These are phyloP conservation scores for Clamator glandarius DNA, from an alignment of 2,797 vertebrate genomes.

Conservation along the genomic window DNA sequence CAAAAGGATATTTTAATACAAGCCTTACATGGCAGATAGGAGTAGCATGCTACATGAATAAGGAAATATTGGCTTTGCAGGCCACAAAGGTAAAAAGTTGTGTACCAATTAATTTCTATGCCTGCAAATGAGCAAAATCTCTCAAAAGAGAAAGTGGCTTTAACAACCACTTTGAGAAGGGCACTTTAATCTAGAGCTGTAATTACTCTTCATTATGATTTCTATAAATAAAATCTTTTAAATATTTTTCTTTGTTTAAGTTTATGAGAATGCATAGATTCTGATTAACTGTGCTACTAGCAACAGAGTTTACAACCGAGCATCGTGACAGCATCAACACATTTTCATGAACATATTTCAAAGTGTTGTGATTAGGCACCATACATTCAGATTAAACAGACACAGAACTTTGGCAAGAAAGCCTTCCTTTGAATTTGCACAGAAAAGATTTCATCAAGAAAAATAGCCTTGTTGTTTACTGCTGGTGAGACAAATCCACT, in stretches of 20 bases:
- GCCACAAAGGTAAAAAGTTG: constrained; percentile 12
- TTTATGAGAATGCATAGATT: neutral
- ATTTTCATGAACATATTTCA: neutral
- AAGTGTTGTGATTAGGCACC: neutral
- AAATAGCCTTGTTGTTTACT: neutral
- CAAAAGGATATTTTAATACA: neutral
- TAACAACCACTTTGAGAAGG: constrained; percentile 14
- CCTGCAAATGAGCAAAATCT: neutral
- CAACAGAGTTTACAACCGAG: neutral
- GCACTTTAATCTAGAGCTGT: neutral
- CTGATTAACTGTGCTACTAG: neutral
- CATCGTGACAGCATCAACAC: neutral
- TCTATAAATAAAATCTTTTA: neutral
- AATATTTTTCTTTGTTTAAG: neutral
- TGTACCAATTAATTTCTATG: constrained; percentile 33
- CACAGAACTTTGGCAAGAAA: neutral
- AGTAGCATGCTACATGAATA: neutral
- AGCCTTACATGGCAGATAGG: neutral
- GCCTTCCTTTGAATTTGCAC: neutral
- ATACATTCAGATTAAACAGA: neutral
- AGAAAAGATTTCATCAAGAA: neutral
- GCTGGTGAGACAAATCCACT: neutral
- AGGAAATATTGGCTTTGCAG: constrained; percentile 6
- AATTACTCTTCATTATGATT: neutral
- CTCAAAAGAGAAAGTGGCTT: constrained; percentile 23